Percentiles rank a stretch among this genome's conserved stretches.
Evolutionary conservation across 2,113 vertebrate species (phyloP).

Genomic region (Colistium nudipinnis): DNA sequence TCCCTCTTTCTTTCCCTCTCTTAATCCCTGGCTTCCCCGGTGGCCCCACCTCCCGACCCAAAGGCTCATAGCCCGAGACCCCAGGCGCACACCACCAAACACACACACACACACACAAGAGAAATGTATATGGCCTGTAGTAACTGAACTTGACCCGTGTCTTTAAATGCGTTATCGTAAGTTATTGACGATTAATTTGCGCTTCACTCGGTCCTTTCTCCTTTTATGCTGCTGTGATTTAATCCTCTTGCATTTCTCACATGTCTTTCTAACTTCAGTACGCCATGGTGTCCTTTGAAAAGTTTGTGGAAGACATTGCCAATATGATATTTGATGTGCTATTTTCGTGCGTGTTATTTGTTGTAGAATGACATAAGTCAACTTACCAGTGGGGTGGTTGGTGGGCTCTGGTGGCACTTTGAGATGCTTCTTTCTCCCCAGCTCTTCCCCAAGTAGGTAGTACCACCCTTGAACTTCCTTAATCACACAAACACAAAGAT

Average conservation of each 20-base stretch:
- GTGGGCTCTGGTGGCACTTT: slow-evolving; percentile 82
- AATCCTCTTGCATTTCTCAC: not conserved
- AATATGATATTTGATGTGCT: no score
- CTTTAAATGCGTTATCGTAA: not conserved
- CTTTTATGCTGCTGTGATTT: not conserved
- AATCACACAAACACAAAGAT: slow-evolving; percentile 33
- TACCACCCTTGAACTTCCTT: slow-evolving; percentile 91
- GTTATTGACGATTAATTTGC: not conserved
- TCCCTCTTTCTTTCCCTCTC: slow-evolving; percentile 46
- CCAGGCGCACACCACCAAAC: no score
- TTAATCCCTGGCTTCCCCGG: slow-evolving; percentile 60
- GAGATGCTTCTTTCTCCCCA: slow-evolving; percentile 90
- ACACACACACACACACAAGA: slow-evolving; percentile 2
- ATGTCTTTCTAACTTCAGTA: not conserved
- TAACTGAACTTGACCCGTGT: not conserved
- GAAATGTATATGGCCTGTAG: not conserved
- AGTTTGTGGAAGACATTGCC: not conserved
- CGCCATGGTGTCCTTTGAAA: not conserved
- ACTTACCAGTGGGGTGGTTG: slow-evolving; percentile 64
- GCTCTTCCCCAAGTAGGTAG: slow-evolving; percentile 86
- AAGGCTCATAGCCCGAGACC: slow-evolving; percentile 46
- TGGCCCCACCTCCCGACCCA: slow-evolving; percentile 52
- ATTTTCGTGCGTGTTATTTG: no score
- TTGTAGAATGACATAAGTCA: no score
- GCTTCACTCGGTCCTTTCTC: not conserved